Conservation (phyloP, 2,113 vertebrate species). For the Phodopus roborovskii region DNA sequence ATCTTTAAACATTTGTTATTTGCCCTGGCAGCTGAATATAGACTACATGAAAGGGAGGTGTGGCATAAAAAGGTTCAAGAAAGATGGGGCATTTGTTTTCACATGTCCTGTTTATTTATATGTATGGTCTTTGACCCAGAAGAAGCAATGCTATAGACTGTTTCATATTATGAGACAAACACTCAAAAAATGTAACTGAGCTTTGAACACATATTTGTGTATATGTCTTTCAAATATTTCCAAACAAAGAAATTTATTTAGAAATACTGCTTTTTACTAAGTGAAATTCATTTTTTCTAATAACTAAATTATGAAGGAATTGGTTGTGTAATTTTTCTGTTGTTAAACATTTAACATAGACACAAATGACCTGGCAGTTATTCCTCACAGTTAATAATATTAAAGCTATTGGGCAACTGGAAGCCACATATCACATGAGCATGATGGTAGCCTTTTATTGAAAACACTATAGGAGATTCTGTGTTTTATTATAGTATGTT, state of each 20-base stretch:
- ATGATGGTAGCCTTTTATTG: neutral
- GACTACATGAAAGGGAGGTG: neutral
- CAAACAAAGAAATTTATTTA: constrained; percentile 26
- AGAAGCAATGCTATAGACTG: constrained; percentile 30
- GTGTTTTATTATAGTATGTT: neutral
- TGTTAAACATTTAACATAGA: constrained; percentile 26
- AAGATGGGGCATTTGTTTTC: neutral
- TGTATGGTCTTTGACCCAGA: neutral
- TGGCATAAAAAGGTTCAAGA: neutral
- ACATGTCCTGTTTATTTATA: neutral
- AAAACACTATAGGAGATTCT: neutral
- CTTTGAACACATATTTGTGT: neutral
- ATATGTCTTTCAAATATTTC: constrained; percentile 20
- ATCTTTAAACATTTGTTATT: neutral
- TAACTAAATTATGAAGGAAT: constrained; percentile 48
- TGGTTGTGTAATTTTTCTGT: constrained; percentile 12
- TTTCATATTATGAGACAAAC: constrained; percentile 26
- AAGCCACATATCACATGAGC: neutral
- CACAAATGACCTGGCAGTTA: constrained; percentile 18
- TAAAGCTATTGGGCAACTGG: constrained; percentile 16
- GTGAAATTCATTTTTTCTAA: constrained; percentile 20
- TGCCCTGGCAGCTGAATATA: neutral
- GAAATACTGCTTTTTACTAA: constrained; percentile 45
- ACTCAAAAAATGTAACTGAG: neutral
- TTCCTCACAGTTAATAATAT: constrained; percentile 46